These are phyloP conservation scores for Garra rufa DNA, from an alignment of 2,113 vertebrate genomes.

Conservation along the genomic window DNA sequence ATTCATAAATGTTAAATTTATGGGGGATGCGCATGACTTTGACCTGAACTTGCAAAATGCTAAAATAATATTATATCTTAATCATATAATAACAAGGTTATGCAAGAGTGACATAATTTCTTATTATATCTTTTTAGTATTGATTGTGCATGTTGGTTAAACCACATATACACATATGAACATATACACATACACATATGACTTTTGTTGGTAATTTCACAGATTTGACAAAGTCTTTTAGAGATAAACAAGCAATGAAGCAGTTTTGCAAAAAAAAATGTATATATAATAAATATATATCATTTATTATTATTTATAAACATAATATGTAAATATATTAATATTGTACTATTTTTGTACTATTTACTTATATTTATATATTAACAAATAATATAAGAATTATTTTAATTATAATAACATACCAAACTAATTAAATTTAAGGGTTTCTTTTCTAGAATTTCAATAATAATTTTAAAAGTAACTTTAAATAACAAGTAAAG, in stretches of 20 bases:
- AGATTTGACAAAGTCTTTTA: background rate
- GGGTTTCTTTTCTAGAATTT: background rate
- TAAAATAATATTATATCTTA: too few species aligned
- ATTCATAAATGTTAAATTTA: background rate
- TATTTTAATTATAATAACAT: background rate
- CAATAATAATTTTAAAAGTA: background rate
- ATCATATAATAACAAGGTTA: too few species aligned
- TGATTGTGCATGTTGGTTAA: too few species aligned
- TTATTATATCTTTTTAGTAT: background rate
- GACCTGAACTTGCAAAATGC: too few species aligned
- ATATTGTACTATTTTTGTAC: too few species aligned
- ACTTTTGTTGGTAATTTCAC: background rate
- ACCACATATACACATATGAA: too few species aligned
- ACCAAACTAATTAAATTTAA: background rate
- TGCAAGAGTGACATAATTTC: background rate
- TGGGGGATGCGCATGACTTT: background rate
- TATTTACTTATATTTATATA: background rate
- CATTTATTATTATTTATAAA: too few species aligned
- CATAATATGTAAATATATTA: background rate
- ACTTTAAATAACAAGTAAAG: background rate
- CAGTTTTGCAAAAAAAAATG: background rate
- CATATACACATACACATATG: too few species aligned
- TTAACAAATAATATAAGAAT: background rate
- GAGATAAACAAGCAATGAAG: background rate
- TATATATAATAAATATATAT: too few species aligned